Conservation (phyloP, 2,888 invertebrate species). For the Drosophila maculinotata region DNA sequence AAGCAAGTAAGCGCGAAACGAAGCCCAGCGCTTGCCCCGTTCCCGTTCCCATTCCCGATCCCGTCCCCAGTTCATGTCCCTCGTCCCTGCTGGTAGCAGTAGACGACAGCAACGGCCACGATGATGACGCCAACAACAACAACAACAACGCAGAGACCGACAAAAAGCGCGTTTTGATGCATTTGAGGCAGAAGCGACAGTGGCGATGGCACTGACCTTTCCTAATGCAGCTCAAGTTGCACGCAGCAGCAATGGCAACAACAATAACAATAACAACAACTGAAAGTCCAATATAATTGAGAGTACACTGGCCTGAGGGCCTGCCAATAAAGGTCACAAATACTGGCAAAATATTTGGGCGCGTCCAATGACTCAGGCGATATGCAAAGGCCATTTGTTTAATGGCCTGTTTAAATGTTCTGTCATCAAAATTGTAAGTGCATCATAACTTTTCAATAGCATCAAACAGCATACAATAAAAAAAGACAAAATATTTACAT, state of each 20-base stretch:
- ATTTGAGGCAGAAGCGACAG: constrained; percentile 72
- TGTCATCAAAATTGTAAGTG: constrained; percentile 20
- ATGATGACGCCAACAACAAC: constrained; percentile 34
- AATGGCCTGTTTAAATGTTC: constrained; percentile 7
- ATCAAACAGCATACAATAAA: constrained; percentile 11
- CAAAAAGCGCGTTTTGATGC: constrained; percentile 81
- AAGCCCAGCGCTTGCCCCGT: constrained; percentile 35
- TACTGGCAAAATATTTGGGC: constrained; percentile 7
- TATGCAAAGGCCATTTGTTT: constrained; percentile 29
- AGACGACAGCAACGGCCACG: constrained; percentile 36
- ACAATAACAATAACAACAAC: constrained; percentile 19
- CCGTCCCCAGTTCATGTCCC: constrained; percentile 40
- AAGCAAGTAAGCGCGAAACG: constrained; percentile 78
- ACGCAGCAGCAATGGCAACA: constrained; percentile 42
- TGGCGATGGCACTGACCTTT: constrained; percentile 77
- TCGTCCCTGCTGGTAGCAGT: constrained; percentile 28
- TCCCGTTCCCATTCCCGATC: not conserved
- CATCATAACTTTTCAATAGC: constrained; percentile 17
- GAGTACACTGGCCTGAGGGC: constrained; percentile 21
- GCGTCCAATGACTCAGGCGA: constrained; percentile 16
- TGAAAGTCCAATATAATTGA: constrained; percentile 40
- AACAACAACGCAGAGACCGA: constrained; percentile 49
- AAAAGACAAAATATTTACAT: constrained; percentile 26
- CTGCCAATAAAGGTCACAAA: constrained; percentile 34
- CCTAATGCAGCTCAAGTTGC: constrained; percentile 77